Evolutionary conservation across 2,888 invertebrate species (phyloP).

Genomic region (Glaucopsyche alexis): DNA sequence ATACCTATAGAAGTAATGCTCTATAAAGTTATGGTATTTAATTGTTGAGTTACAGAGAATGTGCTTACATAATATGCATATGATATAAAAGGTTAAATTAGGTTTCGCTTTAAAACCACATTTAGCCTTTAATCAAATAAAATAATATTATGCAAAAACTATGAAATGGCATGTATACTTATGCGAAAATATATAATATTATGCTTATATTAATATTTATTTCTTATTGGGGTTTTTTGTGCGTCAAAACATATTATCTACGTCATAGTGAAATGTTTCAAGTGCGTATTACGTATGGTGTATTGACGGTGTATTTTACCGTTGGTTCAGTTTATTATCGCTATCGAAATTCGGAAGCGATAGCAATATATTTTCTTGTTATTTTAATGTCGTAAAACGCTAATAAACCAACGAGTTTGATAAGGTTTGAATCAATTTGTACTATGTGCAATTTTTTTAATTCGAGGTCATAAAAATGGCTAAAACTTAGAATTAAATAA

Average conservation of each 20-base stretch:
- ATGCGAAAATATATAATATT: not conserved
- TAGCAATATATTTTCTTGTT: slow-evolving; percentile 18
- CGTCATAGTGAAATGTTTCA: not conserved
- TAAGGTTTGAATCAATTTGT: not conserved
- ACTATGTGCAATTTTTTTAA: not conserved
- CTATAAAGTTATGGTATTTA: too few relatives aligned
- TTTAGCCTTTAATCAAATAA: slow-evolving; percentile 1
- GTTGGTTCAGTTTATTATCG: slow-evolving; percentile 6
- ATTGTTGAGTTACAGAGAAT: too few relatives aligned
- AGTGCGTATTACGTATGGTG: not conserved
- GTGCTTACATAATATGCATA: too few relatives aligned
- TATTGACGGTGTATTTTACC: not conserved
- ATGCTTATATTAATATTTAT: not conserved
- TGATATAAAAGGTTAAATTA: not conserved
- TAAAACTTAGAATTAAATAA: too few relatives aligned
- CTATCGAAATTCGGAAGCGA: slow-evolving; percentile 1
- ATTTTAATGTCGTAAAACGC: slow-evolving; percentile 5
- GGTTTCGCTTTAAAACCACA: not conserved
- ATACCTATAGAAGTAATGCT: too few relatives aligned
- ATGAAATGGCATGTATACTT: not conserved
- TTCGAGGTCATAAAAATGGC: not conserved
- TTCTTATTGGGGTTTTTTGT: not conserved
- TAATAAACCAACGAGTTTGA: slow-evolving; percentile 6
- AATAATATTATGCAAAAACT: not conserved
- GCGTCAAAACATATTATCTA: slow-evolving; percentile 5